Conservation (phyloP, 2,888 invertebrate species). For the Minunthozetes semirufus region DNA sequence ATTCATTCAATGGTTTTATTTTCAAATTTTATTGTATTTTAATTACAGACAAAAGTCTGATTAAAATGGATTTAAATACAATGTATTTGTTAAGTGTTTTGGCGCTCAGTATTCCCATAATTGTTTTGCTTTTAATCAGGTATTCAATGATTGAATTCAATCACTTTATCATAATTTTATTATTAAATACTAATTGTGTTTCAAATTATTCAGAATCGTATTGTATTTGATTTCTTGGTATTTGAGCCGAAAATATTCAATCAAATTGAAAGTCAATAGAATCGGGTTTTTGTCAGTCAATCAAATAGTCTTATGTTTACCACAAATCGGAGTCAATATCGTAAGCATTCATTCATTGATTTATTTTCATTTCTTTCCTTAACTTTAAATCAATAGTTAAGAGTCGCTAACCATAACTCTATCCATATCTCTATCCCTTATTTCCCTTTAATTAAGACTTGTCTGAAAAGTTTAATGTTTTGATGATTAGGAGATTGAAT, state of each 20-base stretch:
- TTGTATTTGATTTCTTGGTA: conserved; percentile 37
- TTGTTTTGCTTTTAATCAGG: background rate
- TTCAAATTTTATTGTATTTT: no score
- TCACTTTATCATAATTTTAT: background rate
- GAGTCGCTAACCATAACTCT: no score
- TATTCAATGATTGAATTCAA: background rate
- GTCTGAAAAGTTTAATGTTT: background rate
- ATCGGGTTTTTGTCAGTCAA: conserved; percentile 38
- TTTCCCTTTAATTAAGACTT: no score
- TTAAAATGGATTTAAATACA: background rate
- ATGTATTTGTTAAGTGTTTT: background rate
- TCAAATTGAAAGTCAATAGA: conserved; percentile 39
- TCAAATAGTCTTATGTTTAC: conserved; percentile 28
- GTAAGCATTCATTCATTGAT: conserved; percentile 14
- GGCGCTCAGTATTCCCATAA: background rate
- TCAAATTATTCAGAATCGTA: background rate
- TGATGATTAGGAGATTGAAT: conserved; percentile 40
- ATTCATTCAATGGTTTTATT: no score
- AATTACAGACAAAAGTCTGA: background rate
- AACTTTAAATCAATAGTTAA: no score
- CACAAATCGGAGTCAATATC: conserved; percentile 27
- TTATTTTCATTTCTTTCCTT: background rate
- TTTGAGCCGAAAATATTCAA: conserved; percentile 37
- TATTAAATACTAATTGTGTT: background rate
- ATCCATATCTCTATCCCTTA: no score